These are phyloP conservation scores for Montifringilla adamsi DNA, from an alignment of 2,113 vertebrate species.

Conservation along the genomic window DNA sequence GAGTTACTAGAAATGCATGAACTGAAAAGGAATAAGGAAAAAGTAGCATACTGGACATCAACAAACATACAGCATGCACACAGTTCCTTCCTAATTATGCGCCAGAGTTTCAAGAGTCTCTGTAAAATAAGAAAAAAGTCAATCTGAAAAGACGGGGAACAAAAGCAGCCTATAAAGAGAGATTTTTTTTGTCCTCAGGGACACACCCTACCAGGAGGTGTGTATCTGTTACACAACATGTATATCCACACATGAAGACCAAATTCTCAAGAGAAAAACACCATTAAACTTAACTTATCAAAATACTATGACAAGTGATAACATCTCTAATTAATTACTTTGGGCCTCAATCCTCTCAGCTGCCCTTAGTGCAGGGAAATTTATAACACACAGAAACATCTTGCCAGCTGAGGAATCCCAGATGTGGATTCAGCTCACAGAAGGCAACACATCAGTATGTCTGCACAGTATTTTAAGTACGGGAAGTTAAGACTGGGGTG, in stretches of 20 bases:
- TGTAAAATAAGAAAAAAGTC: not conserved
- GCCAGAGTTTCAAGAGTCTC: not conserved
- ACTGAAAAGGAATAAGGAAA: not conserved
- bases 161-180: not conserved
- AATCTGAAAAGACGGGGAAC: not conserved
- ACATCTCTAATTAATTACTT: not conserved
- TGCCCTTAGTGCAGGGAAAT: not conserved
- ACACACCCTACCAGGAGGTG: not conserved
- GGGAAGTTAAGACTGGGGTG: not conserved
- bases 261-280: not conserved
- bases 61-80: not conserved
- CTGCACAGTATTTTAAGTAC: not conserved
- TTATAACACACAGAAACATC: fast-evolving
- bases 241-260: fast-evolving
- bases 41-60: not conserved
- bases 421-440: not conserved
- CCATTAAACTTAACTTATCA: not conserved
- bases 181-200: not conserved
- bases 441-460: not conserved
- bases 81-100: not conserved
- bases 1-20: not conserved
- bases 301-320: not conserved
- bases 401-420: not conserved
- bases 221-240: not conserved
- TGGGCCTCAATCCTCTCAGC: not conserved